Conservation (phyloP, 2,888 invertebrate species). For the Melanargia galathea region DNA sequence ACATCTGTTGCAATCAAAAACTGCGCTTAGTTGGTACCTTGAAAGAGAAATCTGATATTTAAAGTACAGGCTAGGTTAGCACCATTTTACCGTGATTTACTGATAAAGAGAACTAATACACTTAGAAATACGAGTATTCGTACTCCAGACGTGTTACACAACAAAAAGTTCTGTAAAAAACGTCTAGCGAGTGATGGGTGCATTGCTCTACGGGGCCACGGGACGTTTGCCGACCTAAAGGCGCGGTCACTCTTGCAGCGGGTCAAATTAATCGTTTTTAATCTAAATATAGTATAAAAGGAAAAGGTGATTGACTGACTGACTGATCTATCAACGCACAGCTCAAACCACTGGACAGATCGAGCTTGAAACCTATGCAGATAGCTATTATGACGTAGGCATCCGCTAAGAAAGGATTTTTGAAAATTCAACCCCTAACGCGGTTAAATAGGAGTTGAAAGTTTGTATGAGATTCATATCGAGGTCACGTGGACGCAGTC, state of each 20-base stretch:
- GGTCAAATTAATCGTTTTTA: background rate
- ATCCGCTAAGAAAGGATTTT: too few relatives aligned
- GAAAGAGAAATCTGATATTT: background rate
- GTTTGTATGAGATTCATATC: too few relatives aligned
- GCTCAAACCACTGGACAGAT: too few relatives aligned
- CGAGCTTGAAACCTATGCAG: too few relatives aligned
- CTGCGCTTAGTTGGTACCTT: background rate
- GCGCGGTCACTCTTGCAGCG: constrained; percentile 1
- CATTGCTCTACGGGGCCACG: constrained; percentile 26
- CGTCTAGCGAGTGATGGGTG: constrained; percentile 30
- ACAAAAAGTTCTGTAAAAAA: constrained; percentile 2
- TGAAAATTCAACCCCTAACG: too few relatives aligned
- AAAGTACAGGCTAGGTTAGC: background rate
- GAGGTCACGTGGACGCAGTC: too few relatives aligned
- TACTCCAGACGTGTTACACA: constrained; percentile 20
- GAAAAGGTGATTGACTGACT: too few relatives aligned
- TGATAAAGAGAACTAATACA: background rate
- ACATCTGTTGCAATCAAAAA: background rate
- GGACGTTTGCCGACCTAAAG: constrained; percentile 23
- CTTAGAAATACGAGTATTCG: constrained; percentile 1
- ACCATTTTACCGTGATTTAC: background rate
- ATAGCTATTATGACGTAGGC: too few relatives aligned
- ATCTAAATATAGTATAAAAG: too few relatives aligned
- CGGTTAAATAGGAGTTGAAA: too few relatives aligned
- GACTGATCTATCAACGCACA: too few relatives aligned